Conservation (phyloP, 2,797 vertebrate genomes). For the Acanthurus tractus region DNA sequence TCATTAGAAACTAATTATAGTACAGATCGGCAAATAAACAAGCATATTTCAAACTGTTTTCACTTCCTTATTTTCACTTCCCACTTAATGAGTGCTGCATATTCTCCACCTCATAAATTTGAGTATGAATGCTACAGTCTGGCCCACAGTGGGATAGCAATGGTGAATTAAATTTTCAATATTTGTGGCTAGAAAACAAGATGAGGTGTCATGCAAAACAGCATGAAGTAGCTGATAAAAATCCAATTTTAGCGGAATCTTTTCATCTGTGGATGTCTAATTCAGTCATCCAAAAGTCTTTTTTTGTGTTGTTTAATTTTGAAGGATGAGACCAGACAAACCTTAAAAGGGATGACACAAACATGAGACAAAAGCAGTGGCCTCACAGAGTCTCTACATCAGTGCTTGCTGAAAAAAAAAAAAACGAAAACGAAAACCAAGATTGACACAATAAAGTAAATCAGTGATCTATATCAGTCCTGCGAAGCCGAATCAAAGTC, state of each 20-base stretch:
- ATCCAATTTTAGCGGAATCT: neutral
- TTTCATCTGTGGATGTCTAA: neutral
- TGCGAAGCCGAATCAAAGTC: conserved; percentile 39
- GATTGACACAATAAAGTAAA: neutral
- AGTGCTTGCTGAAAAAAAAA: neutral
- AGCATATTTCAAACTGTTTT: conserved; percentile 16
- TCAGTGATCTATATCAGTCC: conserved; percentile 38
- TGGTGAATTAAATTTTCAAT: conserved; percentile 1
- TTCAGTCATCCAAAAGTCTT: neutral
- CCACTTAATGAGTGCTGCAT: neutral
- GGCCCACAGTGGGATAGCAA: neutral
- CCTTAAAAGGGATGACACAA: conserved; percentile 8
- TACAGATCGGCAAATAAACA: conserved; percentile 6
- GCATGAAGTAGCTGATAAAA: conserved; percentile 1
- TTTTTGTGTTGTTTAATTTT: neutral
- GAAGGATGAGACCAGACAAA: neutral
- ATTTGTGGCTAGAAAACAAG: conserved; percentile 31
- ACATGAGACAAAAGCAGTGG: neutral
- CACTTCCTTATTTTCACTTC: conserved; percentile 57
- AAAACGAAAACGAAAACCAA: neutral
- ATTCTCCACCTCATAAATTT: conserved; percentile 8
- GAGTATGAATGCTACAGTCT: neutral
- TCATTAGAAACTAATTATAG: conserved; percentile 1
- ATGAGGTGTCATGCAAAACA: conserved; percentile 15
- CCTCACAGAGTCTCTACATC: conserved; percentile 17